Percentiles rank a stretch among this genome's conserved stretches.
Conservation (phyloP, 2,797 vertebrate genomes). For the Leuciscus waleckii region DNA sequence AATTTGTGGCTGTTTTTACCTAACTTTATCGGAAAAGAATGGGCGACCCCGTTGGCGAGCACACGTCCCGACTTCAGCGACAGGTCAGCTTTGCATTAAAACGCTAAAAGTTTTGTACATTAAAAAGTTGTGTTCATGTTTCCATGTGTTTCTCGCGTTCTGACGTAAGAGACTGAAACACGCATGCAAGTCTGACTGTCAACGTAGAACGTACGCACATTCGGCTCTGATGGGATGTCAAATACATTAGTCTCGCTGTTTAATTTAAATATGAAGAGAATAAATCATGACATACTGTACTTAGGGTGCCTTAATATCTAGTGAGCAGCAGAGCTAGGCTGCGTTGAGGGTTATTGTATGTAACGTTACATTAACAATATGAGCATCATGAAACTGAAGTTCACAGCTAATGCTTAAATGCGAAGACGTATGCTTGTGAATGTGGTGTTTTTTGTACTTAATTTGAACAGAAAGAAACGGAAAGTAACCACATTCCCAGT, state of each 20-base stretch:
- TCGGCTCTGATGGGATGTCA: not conserved
- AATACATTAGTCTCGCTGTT: not conserved
- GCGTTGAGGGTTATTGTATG: not conserved
- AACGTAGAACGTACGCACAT: not conserved
- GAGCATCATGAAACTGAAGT: not conserved
- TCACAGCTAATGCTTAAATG: not conserved
- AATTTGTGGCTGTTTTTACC: not conserved
- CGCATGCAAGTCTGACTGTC: not conserved
- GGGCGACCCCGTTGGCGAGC: slow-evolving; percentile 77
- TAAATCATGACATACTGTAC: not conserved
- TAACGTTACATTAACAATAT: not conserved
- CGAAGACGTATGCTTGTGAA: not conserved
- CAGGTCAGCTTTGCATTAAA: slow-evolving; percentile 78
- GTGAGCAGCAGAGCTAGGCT: not conserved
- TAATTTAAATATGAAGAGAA: not conserved
- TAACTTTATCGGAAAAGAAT: slow-evolving; percentile 66
- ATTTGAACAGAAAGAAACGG: not conserved
- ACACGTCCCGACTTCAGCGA: slow-evolving; percentile 78
- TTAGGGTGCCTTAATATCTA: not conserved
- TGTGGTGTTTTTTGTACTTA: not conserved
- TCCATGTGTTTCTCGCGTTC: not conserved
- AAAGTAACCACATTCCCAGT: not conserved
- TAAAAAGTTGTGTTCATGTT: slow-evolving; percentile 2
- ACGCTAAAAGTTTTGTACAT: not conserved
- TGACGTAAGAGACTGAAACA: slow-evolving; percentile 1